Base-by-base conservation (phyloP, 2,888 invertebrate genomes). In the Drosophila falleni region DNA sequence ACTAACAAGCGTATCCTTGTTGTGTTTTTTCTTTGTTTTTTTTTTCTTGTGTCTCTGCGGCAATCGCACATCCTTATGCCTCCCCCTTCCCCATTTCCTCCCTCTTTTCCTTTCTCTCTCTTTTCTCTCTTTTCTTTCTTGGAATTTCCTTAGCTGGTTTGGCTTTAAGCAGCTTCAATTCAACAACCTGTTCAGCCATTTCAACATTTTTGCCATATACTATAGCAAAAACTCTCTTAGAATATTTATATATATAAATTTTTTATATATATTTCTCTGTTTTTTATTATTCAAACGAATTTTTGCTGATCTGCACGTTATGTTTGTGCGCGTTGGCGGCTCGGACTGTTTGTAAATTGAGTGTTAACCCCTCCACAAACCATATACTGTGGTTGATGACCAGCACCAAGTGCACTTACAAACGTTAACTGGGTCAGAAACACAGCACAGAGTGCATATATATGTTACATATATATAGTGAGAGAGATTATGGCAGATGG, bases 1-100 rank as follows among this genome's bases (percentile, higher is more conserved):
- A 69, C 76, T 84, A 86, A 86, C 86, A 84, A 86, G 84, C 84
- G 55, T 72, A 86, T 83, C 86, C 84, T 81, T 81, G 71, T 63
- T 68, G 16, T 55, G 42, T 46, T 56, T 65, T 64, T n/a, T 51
- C 46, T 51, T 60, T 13, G 35, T 19, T 23, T 26, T 11, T 26
- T 31, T 26, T 31, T 10, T 55, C n/a, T 16, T 39, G 23, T 26
- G 29, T 3, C 31, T 29, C 29, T 55, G 54, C 54, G 29, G 41
- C 39, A 41, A 16, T 9, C 11, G 15, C 5, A 10, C 62, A 39
- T 31, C 39, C 37, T 13, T 54, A 6, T 33, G 13, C 13, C 11
- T 8, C 8, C 23, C 35, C 3, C 3, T 2, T 8, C 16, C 13
- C 42, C 35, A 3, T 29, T 5, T 29, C 29, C 4, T 29, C 29